A percentile compares a stretch with the other conserved stretches of the same genome.
These are phyloP conservation scores for Brachyhypopomus occidentalis DNA, from an alignment of 2,113 vertebrate species.

Conservation along the genomic window DNA sequence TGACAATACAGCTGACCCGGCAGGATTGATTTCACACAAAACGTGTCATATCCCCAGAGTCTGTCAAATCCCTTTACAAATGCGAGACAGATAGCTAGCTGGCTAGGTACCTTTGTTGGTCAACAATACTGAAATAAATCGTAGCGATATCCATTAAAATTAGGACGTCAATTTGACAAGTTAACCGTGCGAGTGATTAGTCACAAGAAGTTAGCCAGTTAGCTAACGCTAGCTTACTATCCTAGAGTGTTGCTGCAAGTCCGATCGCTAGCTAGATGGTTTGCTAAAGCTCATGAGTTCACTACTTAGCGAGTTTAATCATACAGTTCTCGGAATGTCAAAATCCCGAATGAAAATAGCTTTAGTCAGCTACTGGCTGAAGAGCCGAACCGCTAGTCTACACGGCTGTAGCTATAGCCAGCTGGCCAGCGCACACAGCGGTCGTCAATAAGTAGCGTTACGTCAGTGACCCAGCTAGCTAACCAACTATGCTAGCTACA, in stretches of 20 bases:
- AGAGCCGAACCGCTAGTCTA: background rate
- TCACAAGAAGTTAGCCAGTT: background rate
- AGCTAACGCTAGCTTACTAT: background rate
- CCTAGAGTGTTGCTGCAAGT: too few species aligned
- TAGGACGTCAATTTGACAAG: background rate
- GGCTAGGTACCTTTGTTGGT: too few species aligned
- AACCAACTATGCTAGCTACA: background rate
- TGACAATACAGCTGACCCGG: background rate
- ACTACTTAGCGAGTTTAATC: background rate
- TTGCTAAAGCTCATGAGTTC: background rate
- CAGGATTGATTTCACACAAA: background rate
- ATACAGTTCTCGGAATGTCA: background rate
- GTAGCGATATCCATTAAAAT: background rate
- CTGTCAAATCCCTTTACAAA: background rate
- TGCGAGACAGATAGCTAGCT: too few species aligned
- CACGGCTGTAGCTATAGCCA: too few species aligned
- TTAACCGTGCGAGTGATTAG: background rate
- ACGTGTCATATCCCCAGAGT: background rate
- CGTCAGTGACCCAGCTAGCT: background rate
- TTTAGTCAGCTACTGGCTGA: background rate
- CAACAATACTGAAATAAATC: too few species aligned
- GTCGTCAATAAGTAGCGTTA: background rate
- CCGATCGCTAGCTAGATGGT: background rate
- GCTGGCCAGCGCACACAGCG: background rate
- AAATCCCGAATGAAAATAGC: background rate